These are phyloP conservation scores for Etheostoma perlongum DNA, from an alignment of 2,797 vertebrate species.

Conservation along the genomic window DNA sequence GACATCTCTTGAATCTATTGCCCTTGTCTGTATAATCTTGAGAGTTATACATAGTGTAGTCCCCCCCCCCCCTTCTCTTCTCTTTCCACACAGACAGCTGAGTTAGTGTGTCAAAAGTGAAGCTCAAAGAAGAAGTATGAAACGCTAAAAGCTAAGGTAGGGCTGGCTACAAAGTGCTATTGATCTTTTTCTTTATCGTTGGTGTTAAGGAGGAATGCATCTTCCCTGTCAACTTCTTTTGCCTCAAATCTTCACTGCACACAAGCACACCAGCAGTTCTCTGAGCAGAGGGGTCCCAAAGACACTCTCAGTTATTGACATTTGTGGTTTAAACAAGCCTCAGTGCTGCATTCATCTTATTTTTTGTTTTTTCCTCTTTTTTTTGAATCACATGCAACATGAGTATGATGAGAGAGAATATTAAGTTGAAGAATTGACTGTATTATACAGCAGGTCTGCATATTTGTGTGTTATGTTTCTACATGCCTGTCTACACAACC, in stretches of 20 bases:
- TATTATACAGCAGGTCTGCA: slow-evolving; percentile 2
- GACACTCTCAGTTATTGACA: slow-evolving; percentile 23
- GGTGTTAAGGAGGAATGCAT: slow-evolving; percentile 71
- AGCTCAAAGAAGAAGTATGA: slow-evolving; percentile 80
- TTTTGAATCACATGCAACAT: slow-evolving; percentile 7
- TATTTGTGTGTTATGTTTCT: slow-evolving; percentile 17
- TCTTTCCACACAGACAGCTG: slow-evolving; percentile 35
- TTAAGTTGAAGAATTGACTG: neutral
- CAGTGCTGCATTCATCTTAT: neutral
- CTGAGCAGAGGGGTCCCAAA: slow-evolving; percentile 9
- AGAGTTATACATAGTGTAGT: slow-evolving; percentile 27
- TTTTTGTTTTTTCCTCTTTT: slow-evolving; percentile 1
- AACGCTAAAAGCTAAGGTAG: slow-evolving; percentile 80
- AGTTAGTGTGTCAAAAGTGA: slow-evolving; percentile 75
- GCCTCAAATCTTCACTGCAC: slow-evolving; percentile 60
- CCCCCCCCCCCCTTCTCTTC: neutral
- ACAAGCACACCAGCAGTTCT: slow-evolving; percentile 25
- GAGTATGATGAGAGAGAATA: neutral
- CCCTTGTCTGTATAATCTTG: slow-evolving; percentile 5
- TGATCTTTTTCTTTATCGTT: slow-evolving; percentile 68
- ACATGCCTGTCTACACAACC: neutral
- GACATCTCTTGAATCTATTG: slow-evolving; percentile 8
- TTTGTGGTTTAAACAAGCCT: slow-evolving; percentile 19
- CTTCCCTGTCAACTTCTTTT: slow-evolving; percentile 56
- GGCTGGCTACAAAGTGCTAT: slow-evolving; percentile 83